Evolutionary conservation across 2,888 invertebrate species (phyloP).

Genomic region (Julus scandinavius): DNA sequence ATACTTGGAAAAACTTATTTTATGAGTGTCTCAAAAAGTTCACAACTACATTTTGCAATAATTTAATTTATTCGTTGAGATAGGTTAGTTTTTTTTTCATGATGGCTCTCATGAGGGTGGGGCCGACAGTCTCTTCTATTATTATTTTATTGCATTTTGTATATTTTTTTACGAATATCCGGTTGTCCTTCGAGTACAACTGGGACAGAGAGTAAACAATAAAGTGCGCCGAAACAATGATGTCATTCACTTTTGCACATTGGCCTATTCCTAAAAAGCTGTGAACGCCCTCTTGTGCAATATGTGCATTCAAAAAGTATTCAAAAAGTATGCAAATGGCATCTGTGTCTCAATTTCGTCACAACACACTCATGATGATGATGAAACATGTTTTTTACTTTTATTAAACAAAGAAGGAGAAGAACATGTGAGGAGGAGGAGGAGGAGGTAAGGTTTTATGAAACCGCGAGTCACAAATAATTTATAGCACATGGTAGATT

Average conservation of each 20-base stretch:
- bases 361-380: background rate
- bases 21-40: too few species aligned
- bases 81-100: background rate
- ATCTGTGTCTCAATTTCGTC: background rate
- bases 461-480: background rate
- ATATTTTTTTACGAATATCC: background rate
- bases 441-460: background rate
- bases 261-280: background rate
- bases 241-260: background rate
- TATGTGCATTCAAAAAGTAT: background rate
- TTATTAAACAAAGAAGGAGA: background rate
- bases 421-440: background rate
- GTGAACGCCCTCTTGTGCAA: slow-evolving; percentile 24
- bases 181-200: slow-evolving; percentile 24
- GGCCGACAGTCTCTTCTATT: background rate
- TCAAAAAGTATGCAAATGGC: background rate
- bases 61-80: too few species aligned
- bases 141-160: slow-evolving; percentile 22
- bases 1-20: too few species aligned
- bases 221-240: slow-evolving; percentile 8
- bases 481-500: background rate
- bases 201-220: slow-evolving; percentile 10
- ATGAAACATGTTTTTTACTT: background rate
- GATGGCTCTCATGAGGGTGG: background rate
- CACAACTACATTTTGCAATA: too few species aligned